Percentiles rank a stretch among this genome's conserved stretches.
Evolutionary conservation across 2,888 invertebrate species (phyloP).

Genomic region (Agrotis puta): DNA sequence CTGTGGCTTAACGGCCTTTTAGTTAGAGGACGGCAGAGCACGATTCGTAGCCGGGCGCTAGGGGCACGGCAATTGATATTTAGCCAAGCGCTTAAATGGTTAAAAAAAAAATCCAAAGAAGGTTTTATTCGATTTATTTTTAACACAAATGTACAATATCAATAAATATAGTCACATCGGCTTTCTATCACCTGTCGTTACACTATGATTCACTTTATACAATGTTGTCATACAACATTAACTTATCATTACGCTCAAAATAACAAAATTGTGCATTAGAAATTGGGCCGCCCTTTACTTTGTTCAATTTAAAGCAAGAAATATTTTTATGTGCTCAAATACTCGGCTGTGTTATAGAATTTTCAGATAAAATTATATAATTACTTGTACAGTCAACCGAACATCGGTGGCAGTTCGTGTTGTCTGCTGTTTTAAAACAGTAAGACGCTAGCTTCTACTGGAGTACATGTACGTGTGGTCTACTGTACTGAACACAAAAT

Average conservation of each 20-base stretch:
- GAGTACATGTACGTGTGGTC: background rate
- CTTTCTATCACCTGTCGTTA: slow-evolving; percentile 84
- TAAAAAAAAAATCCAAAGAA: slow-evolving; percentile 54
- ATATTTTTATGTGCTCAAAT: slow-evolving; percentile 5
- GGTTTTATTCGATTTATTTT: slow-evolving; percentile 85
- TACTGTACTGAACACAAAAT: background rate
- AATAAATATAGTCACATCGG: slow-evolving; percentile 90
- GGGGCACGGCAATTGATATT: too few relatives aligned
- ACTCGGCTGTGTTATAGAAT: background rate
- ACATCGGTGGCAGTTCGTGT: background rate
- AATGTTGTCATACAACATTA: slow-evolving; percentile 86
- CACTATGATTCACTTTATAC: slow-evolving; percentile 82
- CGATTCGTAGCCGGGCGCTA: too few relatives aligned
- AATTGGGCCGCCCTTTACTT: slow-evolving; percentile 52
- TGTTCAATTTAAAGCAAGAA: slow-evolving; percentile 52
- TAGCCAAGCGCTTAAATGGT: too few relatives aligned
- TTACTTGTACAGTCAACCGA: background rate
- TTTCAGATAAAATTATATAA: background rate
- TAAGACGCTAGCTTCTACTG: background rate
- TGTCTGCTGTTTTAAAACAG: too few relatives aligned
- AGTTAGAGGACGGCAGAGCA: too few relatives aligned
- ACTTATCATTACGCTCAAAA: slow-evolving; percentile 52
- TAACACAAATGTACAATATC: slow-evolving; percentile 90
- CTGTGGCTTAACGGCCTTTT: too few relatives aligned
- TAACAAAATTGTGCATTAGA: slow-evolving; percentile 65